Evolutionary conservation across 2,888 invertebrate species (phyloP), one percentile per base, ranked within the genome.

Genomic region (Parelbella ahira): DNA sequence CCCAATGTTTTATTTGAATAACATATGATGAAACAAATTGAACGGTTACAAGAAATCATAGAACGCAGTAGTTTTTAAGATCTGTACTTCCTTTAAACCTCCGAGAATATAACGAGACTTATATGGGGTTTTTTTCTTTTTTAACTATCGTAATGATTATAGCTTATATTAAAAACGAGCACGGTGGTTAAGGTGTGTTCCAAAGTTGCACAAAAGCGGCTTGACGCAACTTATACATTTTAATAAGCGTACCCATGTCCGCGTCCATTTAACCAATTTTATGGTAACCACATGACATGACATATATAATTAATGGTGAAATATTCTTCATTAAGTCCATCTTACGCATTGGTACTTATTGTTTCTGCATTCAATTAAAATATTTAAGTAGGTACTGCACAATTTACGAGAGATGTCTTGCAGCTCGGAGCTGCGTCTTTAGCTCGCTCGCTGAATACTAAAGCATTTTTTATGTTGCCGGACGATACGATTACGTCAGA

Each of bases 291-390:
- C 15, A 13, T 33, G 27, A 28, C 41, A 42, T 25, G 41, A 18
- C 41, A 34, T 20, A 15, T 42, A 25, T 33, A 33, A 42, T 42
- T 20, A 42, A 42, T 42, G 41, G 8, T 21, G 34, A 42, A 41
- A 42, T 34, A 27, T 28, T 28, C 7, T 34, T 42, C 27, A 42
- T 42, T 33, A 34, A 41, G 23, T 3, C 11, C 21, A 15, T 5
- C 9, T 33, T 21, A 10, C 41, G 15, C 41, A 21, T 41, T 20
- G 5, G 20, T 24, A 6, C 9, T 12, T 13, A 27, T 28, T 41
- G 12, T 41, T 34, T 41, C 20, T 28, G 20, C 15, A 34, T 41
- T 25, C 32, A 34, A 34, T 28, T 41, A 34, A 34, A 34, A n/a
- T n/a, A n/a, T n/a, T n/a, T n/a, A n/a, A n/a, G n/a, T n/a, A n/a